A percentile compares a stretch with the other conserved stretches of the same genome.
These are phyloP conservation scores for Germaria angustata DNA, from an alignment of 2,888 invertebrate genomes.

Conservation along the genomic window DNA sequence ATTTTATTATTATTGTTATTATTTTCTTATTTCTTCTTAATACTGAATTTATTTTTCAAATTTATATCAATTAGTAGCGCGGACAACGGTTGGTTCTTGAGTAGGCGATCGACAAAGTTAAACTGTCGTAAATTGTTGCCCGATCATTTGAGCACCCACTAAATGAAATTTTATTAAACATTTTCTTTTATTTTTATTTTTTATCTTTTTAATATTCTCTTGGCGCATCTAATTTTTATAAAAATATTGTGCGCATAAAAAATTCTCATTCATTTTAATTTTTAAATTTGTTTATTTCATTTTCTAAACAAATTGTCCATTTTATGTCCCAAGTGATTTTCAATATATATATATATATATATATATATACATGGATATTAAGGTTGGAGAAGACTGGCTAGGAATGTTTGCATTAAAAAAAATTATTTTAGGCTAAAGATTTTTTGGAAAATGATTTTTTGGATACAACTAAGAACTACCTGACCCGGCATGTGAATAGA, in stretches of 20 bases:
- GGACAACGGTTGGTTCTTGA: slow-evolving; percentile 77
- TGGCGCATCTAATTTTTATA: slow-evolving; percentile 51
- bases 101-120: slow-evolving; percentile 78
- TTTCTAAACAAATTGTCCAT: slow-evolving; percentile 44
- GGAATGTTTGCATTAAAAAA: slow-evolving; percentile 33
- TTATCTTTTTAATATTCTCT: slow-evolving; percentile 41
- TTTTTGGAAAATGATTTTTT: background rate
- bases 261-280: slow-evolving; percentile 37
- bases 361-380: background rate
- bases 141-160: slow-evolving; percentile 41
- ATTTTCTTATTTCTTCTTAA: background rate
- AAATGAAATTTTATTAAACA: background rate
- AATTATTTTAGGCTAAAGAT: background rate
- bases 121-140: slow-evolving; percentile 70
- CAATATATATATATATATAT: no score
- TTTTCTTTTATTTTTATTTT: background rate
- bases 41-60: slow-evolving; percentile 18
- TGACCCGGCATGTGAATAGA: no score
- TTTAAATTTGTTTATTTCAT: slow-evolving; percentile 12
- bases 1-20: background rate
- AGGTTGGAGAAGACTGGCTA: slow-evolving; percentile 31
- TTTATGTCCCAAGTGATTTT: slow-evolving; percentile 4
- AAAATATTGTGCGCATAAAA: slow-evolving; percentile 51
- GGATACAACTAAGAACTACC: background rate
- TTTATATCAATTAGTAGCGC: slow-evolving; percentile 48